Conservation (phyloP, 2,888 invertebrate genomes). For the Aspidapion aeneum region DNA sequence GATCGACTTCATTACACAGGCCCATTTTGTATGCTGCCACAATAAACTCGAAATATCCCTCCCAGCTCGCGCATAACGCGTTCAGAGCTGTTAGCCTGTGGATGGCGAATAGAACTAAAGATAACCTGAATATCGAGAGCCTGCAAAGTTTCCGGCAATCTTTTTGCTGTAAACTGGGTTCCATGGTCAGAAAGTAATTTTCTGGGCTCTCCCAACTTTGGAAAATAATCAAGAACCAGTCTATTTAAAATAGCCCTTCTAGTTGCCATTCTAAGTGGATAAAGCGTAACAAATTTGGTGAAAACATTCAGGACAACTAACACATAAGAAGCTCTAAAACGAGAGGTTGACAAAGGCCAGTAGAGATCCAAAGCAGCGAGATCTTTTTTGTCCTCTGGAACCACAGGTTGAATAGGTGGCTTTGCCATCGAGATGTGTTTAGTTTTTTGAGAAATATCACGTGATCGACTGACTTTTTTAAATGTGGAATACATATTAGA, state of each 20-base stretch:
- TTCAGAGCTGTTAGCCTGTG: conserved; percentile 28
- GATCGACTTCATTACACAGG: conserved; percentile 13
- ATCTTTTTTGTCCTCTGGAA: background rate
- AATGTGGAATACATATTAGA: background rate
- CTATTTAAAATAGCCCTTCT: background rate
- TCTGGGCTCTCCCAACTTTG: background rate
- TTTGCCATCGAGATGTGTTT: background rate
- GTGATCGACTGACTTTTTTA: background rate
- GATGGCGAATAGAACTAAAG: conserved; percentile 22
- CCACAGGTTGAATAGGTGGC: background rate
- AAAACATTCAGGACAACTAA: background rate
- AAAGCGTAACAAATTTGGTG: background rate
- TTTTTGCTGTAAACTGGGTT: conserved; percentile 3
- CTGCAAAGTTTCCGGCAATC: conserved; percentile 16
- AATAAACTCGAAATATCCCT: conserved; percentile 21
- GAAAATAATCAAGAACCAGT: conserved; percentile 3
- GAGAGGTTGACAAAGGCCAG: background rate
- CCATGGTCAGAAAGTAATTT: conserved; percentile 3
- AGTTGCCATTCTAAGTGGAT: background rate
- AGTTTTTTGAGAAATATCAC: conserved; percentile 1
- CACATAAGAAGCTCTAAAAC: background rate
- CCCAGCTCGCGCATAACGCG: conserved; percentile 28
- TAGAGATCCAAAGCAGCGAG: conserved; percentile 1
- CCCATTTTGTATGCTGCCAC: conserved; percentile 23
- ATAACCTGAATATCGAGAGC: conserved; percentile 3